These are phyloP conservation scores for Grallaria varia DNA, from an alignment of 2,113 vertebrate genomes.

Conservation along the genomic window DNA sequence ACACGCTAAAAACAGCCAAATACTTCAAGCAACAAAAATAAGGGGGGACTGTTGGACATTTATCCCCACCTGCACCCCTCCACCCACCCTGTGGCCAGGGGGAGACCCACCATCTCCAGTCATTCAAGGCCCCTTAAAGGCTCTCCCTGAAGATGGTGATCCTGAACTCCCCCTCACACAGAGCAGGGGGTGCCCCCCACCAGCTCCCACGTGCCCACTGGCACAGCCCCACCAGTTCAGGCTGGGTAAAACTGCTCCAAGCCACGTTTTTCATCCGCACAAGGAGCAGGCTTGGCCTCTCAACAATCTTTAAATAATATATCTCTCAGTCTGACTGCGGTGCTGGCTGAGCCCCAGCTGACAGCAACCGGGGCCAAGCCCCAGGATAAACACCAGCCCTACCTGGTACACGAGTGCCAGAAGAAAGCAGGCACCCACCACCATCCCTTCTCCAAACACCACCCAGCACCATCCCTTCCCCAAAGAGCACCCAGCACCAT, in stretches of 20 bases:
- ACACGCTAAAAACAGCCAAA: neutral
- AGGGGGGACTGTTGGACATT: neutral
- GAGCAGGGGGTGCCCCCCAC: neutral
- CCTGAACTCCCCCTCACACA: rapidly evolving
- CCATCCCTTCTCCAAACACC: neutral
- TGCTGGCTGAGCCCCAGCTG: conserved; percentile 12
- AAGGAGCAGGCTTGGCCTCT: neutral
- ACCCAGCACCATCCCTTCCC: neutral
- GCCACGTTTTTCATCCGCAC: neutral
- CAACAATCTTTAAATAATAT: neutral
- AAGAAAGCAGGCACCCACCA: neutral
- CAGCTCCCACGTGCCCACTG: neutral
- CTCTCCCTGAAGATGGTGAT: rapidly evolving
- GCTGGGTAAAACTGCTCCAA: neutral
- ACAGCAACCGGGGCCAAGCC: conserved; percentile 10
- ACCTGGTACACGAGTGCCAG: neutral
- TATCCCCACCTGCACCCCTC: rapidly evolving
- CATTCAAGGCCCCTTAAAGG: neutral
- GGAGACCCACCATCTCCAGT: neutral
- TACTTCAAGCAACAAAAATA: neutral
- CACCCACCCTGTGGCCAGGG: neutral
- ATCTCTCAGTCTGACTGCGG: rapidly evolving
- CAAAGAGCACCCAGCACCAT: neutral
- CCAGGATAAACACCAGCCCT: conserved; percentile 41
- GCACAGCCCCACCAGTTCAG: neutral